A percentile compares a stretch with the other conserved stretches of the same genome.
phyloP scores from a whole-genome alignment of 1,140 invertebrate species.

The Linepithema humile region DNA sequence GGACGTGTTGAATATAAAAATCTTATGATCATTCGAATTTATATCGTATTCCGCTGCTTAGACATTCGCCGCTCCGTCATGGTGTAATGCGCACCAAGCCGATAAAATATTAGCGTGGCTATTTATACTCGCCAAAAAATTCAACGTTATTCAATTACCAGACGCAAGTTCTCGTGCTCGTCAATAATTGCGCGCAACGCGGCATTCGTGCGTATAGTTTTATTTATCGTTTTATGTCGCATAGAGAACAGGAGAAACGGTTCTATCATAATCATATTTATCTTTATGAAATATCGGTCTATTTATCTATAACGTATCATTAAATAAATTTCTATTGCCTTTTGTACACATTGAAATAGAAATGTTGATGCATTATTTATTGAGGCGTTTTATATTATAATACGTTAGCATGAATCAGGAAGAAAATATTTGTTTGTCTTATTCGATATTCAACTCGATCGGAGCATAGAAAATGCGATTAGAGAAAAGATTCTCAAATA shows the following conservation, averaged over 20 bases:
- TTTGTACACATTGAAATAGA: constrained; percentile 31
- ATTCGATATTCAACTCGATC: neutral
- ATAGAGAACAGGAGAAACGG: constrained; percentile 13
- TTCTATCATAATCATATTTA: constrained; percentile 25
- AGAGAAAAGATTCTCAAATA: too few species aligned
- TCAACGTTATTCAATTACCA: constrained; percentile 26
- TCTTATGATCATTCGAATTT: constrained; percentile 67
- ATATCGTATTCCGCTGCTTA: constrained; percentile 53
- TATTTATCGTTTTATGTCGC: neutral
- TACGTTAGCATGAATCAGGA: neutral
- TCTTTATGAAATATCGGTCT: neutral
- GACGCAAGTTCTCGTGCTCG: constrained; percentile 12
- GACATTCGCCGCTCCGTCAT: constrained; percentile 30
- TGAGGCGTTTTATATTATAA: neutral
- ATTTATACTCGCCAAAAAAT: constrained; percentile 32
- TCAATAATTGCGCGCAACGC: constrained; percentile 24
- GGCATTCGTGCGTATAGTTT: neutral
- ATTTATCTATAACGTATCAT: constrained; percentile 27
- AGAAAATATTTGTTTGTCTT: neutral
- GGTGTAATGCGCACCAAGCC: neutral
- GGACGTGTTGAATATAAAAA: constrained; percentile 67
- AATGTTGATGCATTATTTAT: neutral
- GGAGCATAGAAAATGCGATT: neutral
- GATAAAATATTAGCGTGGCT: constrained; percentile 38
- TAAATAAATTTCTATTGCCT: constrained; percentile 27